Evolutionary conservation across 2,888 invertebrate species (phyloP), one percentile per base, ranked within the genome.

Genomic region (Merodon equestris): DNA sequence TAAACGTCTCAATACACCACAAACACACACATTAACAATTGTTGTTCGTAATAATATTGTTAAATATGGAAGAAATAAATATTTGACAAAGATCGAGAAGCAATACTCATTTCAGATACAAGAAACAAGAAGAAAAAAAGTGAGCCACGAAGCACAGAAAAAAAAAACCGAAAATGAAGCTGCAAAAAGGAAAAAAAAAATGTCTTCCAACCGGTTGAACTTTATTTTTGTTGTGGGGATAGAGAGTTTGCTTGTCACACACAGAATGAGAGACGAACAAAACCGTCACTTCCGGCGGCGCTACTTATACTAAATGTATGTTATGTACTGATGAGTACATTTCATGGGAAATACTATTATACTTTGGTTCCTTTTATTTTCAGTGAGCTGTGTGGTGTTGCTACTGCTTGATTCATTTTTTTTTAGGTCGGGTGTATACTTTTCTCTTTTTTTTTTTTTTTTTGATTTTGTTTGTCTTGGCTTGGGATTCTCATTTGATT

Each of bases 231-330:
- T 51, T 64, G 50, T 38, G 63, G 50, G 58, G 64, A 60, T 54
- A 66, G 48, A 75, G 74, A 75, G 75, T 81, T 64, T 63, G 73
- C 63, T 66, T 70, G 58, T 70, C 74, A 67, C 67, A 76, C 61
- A 73, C 71, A 72, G 73, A 79, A 76, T 67, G 71, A 66, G 72
- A 81, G 68, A 63, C 77, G 82, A 40, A 82, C 84, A 85, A 87
- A 86, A 88, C 87, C 87, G 86, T 87, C 87, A 88, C 88, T 88
- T 88, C 88, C 88, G 88, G 88, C 87, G 87, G 87, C 88, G 87
- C 88, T 87, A 86, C 86, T 86, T 85, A 85, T 86, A 88, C 88
- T 88, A 86, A 88, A 86, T 86, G 85, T 84, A 73, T 74, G 73
- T 70, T 81, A 81, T 79, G 66, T 79, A 81, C 79, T 71, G 75